Evolutionary conservation across 2,113 vertebrate genomes (phyloP), one percentile per base, ranked within the genome.

Genomic region (Neodontobutis hainanensis): DNA sequence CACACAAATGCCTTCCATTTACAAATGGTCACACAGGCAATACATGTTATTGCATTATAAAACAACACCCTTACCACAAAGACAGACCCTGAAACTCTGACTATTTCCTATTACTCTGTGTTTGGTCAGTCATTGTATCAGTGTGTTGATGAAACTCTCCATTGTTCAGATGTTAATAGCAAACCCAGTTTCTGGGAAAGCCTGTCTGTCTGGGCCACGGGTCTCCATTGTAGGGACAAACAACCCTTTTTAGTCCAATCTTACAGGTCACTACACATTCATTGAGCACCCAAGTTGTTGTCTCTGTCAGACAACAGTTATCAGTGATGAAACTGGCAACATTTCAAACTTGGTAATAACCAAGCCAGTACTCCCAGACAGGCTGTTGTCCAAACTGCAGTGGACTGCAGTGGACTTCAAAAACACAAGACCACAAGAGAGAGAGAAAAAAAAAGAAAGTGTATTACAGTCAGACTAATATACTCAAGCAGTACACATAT

Each of bases 231-330:
- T 70, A 2, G 68, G 40, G 49, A 85, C 82, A 87, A 84, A 71
- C 81, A 67, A 59, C 51, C 58, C 80, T 78, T 87, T 77, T 78
- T 59, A 83, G 69, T 60, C 66, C 62, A 68, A 57, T 86, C 87
- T 86, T 84, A 84, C 86, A 84, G 88, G 85, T 90, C 88, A 91
- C 58, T 83, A 78, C 73, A 58, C 63, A 78, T 62, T 53, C 34
- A 80, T 62, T 70, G 45, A 64, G 81, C 55, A 64, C 49, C 58
- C 68, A 53, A 6, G 70, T 61, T 61, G 15, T 61, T 14, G 61
- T 65, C 49, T 27, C 34, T 34, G 57, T 68, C 40, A 45, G 63
- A 51, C 68, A 43, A 40, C 51, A 66, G 69, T 46, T 63, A 68
- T 47, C 45, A 66, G 59, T 44, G 14, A 82, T 16, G 57, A 61